Conservation (phyloP, 2,888 invertebrate species). For the Hesperia comma region DNA sequence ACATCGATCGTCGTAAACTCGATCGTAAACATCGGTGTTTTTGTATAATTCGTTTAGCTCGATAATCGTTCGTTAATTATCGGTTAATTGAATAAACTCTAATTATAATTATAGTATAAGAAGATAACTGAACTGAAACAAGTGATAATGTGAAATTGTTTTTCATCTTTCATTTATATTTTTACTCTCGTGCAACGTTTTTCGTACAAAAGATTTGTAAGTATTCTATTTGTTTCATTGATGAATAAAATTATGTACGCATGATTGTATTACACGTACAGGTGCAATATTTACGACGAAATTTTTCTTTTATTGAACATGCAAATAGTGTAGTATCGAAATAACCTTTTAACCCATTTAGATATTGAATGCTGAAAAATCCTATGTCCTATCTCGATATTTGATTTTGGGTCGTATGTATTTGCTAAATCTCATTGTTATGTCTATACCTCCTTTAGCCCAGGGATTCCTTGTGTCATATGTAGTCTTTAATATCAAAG, state of each 20-base stretch:
- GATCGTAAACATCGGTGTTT: not conserved
- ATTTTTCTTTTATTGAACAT: not conserved
- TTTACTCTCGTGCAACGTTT: not conserved
- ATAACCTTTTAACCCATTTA: not conserved
- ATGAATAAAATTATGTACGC: too few species aligned
- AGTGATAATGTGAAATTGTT: conserved; percentile 13
- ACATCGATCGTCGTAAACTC: conserved; percentile 30
- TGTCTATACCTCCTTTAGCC: too few species aligned
- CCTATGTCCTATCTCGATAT: not conserved
- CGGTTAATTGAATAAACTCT: not conserved
- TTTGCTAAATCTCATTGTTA: too few species aligned
- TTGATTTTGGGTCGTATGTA: too few species aligned
- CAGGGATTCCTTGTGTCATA: too few species aligned
- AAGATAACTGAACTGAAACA: too few species aligned
- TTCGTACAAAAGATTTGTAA: conserved; percentile 1
- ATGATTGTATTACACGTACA: too few species aligned
- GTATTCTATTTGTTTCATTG: not conserved
- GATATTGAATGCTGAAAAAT: too few species aligned
- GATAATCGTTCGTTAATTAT: not conserved
- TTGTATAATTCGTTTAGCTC: too few species aligned
- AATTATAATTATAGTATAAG: not conserved
- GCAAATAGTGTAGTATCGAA: not conserved
- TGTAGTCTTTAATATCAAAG: too few species aligned
- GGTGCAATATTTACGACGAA: too few species aligned
- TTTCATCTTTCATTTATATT: not conserved